Evolutionary conservation across 2,888 invertebrate species (phyloP), one percentile per base, ranked within the genome.

Genomic region (Cosmorhoe ocellata): DNA sequence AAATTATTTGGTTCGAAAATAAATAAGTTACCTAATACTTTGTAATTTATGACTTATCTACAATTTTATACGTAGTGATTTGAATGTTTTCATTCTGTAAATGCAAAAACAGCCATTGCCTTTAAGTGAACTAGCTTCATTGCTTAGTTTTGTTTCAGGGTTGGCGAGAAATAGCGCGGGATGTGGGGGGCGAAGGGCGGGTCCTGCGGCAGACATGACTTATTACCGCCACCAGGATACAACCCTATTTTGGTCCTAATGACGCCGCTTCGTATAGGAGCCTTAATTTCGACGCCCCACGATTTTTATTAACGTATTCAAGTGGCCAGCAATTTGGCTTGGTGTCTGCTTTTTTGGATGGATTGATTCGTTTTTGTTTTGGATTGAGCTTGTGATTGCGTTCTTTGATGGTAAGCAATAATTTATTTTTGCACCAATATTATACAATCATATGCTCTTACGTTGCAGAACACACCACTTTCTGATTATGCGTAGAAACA

Each of bases 191-290:
- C 63, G 69, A 62, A 67, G 74, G 72, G 74, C 66, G 74, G 73
- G 76, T 77, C 78, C 86, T 87, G 86, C 79, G 80, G 77, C 81
- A 81, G 89, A 89, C 89, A 89, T 88, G 87, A 89, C 88, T 88
- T 89, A 89, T 89, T 86, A 82, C 84, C 69, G 80, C 81, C 81
- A 80, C 82, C 82, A 84, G 82, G 84, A 89, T 84, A 88, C 88
- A 87, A 88, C 87, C 89, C 87, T 84, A 87, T 86, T 88, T 80
- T 80, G 80, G 76, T 73, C 86, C 84, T 88, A 90, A 90, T 88
- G 87, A 89, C 84, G 79, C 78, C 76, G 81, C 81, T 81, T 69
- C 79, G 82, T 82, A 77, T 76, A 81, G 77, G 75, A 74, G 74
- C 86, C 88, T 88, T 88, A 84, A 89, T 89, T 89, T 85, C 81